These are phyloP conservation scores for Scaptomyza polygonia DNA, from an alignment of 2,888 invertebrate genomes.

Conservation along the genomic window DNA sequence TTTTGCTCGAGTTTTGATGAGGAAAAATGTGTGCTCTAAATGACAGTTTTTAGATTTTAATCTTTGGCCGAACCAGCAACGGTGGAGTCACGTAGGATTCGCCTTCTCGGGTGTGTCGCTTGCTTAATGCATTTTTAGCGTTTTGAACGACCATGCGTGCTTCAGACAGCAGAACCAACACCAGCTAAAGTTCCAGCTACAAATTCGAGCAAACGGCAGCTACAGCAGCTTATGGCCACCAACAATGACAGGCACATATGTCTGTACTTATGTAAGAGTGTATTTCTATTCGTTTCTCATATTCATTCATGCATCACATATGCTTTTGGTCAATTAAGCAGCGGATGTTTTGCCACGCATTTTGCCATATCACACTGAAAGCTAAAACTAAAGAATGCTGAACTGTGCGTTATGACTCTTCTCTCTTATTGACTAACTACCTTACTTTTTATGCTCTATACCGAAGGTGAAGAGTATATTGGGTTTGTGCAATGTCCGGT, in stretches of 20 bases:
- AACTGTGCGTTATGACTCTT: background rate
- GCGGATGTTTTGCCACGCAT: constrained; percentile 79
- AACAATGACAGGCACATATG: constrained; percentile 65
- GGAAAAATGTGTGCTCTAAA: constrained; percentile 82
- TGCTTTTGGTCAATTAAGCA: constrained; percentile 80
- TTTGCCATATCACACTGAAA: constrained; percentile 66
- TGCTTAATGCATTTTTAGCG: constrained; percentile 74
- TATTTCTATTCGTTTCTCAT: constrained; percentile 32
- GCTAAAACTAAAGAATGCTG: constrained; percentile 16
- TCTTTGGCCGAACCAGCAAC: constrained; percentile 60
- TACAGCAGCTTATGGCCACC: constrained; percentile 73
- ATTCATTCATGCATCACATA: constrained; percentile 78
- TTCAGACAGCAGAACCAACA: constrained; percentile 16
- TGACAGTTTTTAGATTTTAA: constrained; percentile 83
- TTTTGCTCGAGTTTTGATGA: constrained; percentile 71
- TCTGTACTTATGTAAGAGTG: constrained; percentile 1
- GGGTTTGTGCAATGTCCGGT: no score
- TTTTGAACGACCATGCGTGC: constrained; percentile 61
- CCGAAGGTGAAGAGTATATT: no score
- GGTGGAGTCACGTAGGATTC: constrained; percentile 46
- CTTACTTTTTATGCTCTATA: no score
- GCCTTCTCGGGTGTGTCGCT: constrained; percentile 61
- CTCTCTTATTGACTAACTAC: no score
- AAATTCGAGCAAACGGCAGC: constrained; percentile 6
- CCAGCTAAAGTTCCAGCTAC: constrained; percentile 21